Evolutionary conservation across 2,888 invertebrate species (phyloP).

Genomic region (Campaea margaritaria): DNA sequence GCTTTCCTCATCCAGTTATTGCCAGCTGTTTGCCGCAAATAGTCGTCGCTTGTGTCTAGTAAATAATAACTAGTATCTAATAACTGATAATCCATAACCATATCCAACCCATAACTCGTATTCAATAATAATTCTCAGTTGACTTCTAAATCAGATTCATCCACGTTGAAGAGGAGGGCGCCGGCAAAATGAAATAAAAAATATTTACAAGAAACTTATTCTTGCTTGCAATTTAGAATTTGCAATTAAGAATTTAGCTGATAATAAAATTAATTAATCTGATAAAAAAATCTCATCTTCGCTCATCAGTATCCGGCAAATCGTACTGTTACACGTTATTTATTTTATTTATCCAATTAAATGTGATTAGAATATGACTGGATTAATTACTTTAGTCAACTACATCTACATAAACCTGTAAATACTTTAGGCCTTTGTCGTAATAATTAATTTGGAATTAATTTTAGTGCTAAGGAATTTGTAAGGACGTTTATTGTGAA

Average conservation of each 20-base stretch:
- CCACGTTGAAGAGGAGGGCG: too few species aligned
- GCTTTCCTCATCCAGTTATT: too few species aligned
- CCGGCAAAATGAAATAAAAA: background rate
- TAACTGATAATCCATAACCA: too few species aligned
- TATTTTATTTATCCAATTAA: slow-evolving; percentile 45
- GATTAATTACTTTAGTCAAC: slow-evolving; percentile 38
- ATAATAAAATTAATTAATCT: slow-evolving; percentile 33
- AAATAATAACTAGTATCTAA: too few species aligned
- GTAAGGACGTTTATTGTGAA: slow-evolving; percentile 13
- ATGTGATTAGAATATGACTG: slow-evolving; percentile 41
- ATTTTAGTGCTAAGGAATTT: background rate
- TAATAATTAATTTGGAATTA: background rate
- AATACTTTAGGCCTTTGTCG: slow-evolving; percentile 6
- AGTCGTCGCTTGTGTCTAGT: too few species aligned
- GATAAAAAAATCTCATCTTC: slow-evolving; percentile 28
- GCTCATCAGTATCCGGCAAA: slow-evolving; percentile 24
- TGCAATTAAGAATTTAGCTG: slow-evolving; percentile 31
- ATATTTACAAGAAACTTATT: background rate
- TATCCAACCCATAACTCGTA: too few species aligned
- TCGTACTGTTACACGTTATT: slow-evolving; percentile 31
- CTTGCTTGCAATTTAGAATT: slow-evolving; percentile 23
- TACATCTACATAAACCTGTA: slow-evolving; percentile 10
- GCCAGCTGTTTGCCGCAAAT: too few species aligned
- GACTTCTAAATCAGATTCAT: too few species aligned
- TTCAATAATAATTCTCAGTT: too few species aligned